Conservation (phyloP, 2,888 invertebrate genomes). For the Prosapia bicincta region DNA sequence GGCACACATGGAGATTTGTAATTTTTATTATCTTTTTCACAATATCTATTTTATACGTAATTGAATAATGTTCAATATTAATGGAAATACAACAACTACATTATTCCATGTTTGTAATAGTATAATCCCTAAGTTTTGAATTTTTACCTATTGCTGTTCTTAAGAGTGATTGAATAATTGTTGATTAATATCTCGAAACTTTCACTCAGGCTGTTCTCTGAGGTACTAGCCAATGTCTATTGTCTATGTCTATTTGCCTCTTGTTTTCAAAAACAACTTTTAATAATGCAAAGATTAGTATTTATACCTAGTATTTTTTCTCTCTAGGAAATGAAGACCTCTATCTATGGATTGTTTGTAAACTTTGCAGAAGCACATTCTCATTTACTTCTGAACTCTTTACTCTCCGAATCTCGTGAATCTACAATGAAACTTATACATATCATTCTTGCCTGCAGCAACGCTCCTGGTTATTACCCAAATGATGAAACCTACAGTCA, state of each 20-base stretch:
- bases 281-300: too few relatives aligned
- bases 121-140: background rate
- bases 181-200: too few relatives aligned
- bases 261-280: background rate
- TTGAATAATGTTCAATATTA: background rate
- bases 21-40: too few relatives aligned
- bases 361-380: conserved; percentile 56
- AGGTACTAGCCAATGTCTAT: too few relatives aligned
- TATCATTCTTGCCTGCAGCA: conserved; percentile 73
- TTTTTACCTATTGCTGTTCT: too few relatives aligned
- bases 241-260: background rate
- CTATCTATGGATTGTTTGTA: conserved; percentile 64
- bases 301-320: background rate
- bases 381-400: conserved; percentile 52
- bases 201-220: too few relatives aligned
- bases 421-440: conserved; percentile 62
- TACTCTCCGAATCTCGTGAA: conserved; percentile 51
- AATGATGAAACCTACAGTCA: conserved; percentile 84
- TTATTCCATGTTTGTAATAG: background rate
- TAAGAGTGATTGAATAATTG: too few relatives aligned
- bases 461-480: conserved; percentile 79
- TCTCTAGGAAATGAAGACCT: conserved; percentile 64
- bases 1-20: too few relatives aligned
- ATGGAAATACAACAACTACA: too few relatives aligned
- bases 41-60: too few relatives aligned